Base-by-base conservation (phyloP, 1,140 invertebrate species). In the Cyrtorhinus lividipennis region DNA sequence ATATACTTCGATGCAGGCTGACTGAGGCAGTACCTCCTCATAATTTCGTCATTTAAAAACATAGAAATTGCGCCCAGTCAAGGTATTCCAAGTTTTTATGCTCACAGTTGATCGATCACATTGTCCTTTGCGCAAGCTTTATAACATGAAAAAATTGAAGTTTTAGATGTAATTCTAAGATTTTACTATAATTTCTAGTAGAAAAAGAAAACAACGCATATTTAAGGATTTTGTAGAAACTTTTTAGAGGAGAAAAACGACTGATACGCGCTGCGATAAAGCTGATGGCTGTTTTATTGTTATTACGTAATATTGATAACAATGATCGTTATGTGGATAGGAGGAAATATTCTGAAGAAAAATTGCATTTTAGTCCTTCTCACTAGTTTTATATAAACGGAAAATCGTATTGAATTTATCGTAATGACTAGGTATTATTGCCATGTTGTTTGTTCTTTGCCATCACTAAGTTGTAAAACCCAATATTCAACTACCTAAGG, bases 241-340 rank as follows among this genome's bases (percentile, higher is more conserved):
- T 58, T 58, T 24, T 59, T 59, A 30, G 58, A 59, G 58, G 58
- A 59, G 23, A 59, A 59, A 59, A 59, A 59, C 22, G 58, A 59
- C 58, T 59, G 58, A 59, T 27, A 59, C 27, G 58, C 58, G 58
- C 58, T 59, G 58, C 58, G 58, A 59, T 59, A 59, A 59, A 59
- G 58, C 58, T 59, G 58, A 59, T 27, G 58, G 58, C 58, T 59
- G 58, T 59, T 59, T 27, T 59, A 59, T 59, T 30, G 27, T 59
- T 59, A 59, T 59, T 59, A 59, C 24, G n/a, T 59, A 59, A 30
- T 59, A 59, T 59, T 59, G n/a, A 25, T 59, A 59, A 30, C 24
- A 18, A 24, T 59, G 15, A 24, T 57, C 24, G 3, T 59, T 27
- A 18, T 30, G 58, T 30, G 27, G 48, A 53, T 53, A 53, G 48